Evolutionary conservation across 2,797 vertebrate genomes (phyloP).

Genomic region (Cetoscarus ocellatus): DNA sequence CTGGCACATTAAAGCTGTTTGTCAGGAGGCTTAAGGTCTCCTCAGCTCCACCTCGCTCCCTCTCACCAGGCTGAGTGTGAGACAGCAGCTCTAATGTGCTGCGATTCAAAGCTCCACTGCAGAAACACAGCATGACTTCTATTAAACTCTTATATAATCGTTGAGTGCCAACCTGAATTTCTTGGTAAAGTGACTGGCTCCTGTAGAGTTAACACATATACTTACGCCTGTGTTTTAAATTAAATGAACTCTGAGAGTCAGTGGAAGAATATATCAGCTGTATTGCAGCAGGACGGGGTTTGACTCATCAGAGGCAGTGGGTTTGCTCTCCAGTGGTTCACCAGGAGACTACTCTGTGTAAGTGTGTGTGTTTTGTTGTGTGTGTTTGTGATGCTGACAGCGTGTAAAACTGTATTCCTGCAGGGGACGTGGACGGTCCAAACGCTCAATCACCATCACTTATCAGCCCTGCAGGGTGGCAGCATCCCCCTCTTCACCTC

Average conservation of each 20-base stretch:
- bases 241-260: not conserved
- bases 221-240: not conserved
- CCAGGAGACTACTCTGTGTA: not conserved
- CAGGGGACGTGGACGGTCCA: constrained; percentile 46
- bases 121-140: no score
- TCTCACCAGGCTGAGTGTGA: no score
- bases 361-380: constrained; percentile 4
- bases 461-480: constrained; percentile 25
- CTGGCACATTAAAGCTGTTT: no score
- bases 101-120: no score
- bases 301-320: constrained; percentile 14
- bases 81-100: no score
- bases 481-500: not conserved
- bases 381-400: constrained; percentile 31
- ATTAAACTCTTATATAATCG: no score
- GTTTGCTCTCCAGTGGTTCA: not conserved
- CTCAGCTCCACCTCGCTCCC: no score
- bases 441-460: constrained; percentile 44
- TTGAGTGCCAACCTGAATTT: no score
- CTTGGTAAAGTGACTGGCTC: no score
- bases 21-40: no score
- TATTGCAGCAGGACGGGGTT: not conserved
- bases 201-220: no score
- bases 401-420: constrained; percentile 42
- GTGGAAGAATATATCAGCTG: not conserved